Base-by-base conservation (phyloP, 2,113 vertebrate genomes). In the Stomatorhinus ivindoensis region DNA sequence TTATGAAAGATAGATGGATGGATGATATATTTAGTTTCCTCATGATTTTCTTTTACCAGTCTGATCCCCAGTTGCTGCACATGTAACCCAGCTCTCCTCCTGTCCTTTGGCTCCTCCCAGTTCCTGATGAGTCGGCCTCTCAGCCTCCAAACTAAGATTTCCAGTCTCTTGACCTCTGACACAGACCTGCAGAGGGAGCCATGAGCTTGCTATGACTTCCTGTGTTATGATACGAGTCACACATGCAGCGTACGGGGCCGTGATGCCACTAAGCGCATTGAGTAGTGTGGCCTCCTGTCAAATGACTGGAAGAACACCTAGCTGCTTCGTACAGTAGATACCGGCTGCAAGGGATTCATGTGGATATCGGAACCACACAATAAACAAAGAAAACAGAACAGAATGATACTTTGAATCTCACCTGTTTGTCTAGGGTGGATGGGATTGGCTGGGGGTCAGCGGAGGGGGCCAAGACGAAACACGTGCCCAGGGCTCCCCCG, bases 401-500 rank as follows among this genome's bases (percentile, higher is more conserved):
- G 87, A 88, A 39, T 44, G 61, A 88, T n/a, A 4, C 17, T 80
- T 42, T 86, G 83, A n/a, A 50, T 82, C 48, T 93, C 90, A 97
- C 97, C 89, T 55, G 31, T 27, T 50, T 88, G 87, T 55, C 55
- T 35, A 53, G 2, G 15, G 93, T 92, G 10, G 87, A 46, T n/a
- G 87, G 8, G 4, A 48, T n/a, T 50, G 83, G 44, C 83, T 31
- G 1, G 91, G 84, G 31, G 90, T 87, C 89, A 89, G 92, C 86
- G 51, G 94, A 93, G 0, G 39, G 90, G 83, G 94, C 93, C 89
- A 98, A 88, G 90, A 1, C 91, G 94, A 98, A 99, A 27, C 0
- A 76, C 0, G 97, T 96, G 92, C 96, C 96, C 93, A 97, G 83
- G 86, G 97, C 97, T 17, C 98, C 98, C 0, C 88, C 89, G 92